phyloP scores from a whole-genome alignment of 2,113 vertebrate genomes.

The Malurus elegans region DNA sequence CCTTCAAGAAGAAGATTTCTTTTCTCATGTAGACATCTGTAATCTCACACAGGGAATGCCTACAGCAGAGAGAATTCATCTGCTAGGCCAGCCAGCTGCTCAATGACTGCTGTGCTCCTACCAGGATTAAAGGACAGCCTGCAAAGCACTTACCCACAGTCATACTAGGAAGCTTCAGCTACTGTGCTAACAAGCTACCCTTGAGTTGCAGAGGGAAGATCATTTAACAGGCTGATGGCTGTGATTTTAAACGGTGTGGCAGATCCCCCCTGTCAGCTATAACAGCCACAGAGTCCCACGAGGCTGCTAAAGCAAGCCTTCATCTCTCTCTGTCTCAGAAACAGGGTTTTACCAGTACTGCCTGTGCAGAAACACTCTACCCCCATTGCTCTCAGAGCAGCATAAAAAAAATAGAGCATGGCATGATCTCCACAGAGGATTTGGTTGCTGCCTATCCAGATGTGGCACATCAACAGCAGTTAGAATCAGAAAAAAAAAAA shows the following conservation, averaged over 20 bases:
- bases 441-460: not conserved
- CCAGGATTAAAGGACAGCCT: not conserved
- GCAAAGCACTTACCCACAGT: not conserved
- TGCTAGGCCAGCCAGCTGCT: not conserved
- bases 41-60: not conserved
- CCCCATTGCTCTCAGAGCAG: not conserved
- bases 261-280: not conserved
- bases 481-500: not conserved
- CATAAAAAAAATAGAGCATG: not conserved
- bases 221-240: not conserved
- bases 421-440: not conserved
- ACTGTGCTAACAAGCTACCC: not conserved
- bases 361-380: not conserved
- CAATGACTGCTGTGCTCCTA: not conserved
- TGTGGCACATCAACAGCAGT: not conserved
- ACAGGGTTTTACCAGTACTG: not conserved
- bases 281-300: not conserved
- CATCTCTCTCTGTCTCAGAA: not conserved
- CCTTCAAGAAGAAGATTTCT: not conserved
- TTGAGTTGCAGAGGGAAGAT: not conserved
- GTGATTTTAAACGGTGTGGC: not conserved
- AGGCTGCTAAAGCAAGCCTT: not conserved
- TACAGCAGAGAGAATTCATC: not conserved
- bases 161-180: not conserved
- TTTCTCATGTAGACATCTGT: not conserved